These are phyloP conservation scores for Burhinus oedicnemus DNA, from an alignment of 2,113 vertebrate species.

Conservation along the genomic window DNA sequence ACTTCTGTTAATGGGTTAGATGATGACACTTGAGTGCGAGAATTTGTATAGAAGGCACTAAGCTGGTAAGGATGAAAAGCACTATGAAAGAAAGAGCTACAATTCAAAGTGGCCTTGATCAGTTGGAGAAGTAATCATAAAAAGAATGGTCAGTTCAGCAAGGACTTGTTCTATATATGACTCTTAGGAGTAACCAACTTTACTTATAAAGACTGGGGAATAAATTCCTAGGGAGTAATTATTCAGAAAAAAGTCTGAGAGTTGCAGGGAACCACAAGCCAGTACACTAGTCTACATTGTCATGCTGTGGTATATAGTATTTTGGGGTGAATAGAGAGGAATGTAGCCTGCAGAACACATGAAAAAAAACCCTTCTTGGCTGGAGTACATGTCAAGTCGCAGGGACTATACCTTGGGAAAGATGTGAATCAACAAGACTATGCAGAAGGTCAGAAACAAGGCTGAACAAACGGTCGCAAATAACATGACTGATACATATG, in stretches of 20 bases:
- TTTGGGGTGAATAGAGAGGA: background rate
- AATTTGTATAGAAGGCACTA: background rate
- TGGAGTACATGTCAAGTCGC: background rate
- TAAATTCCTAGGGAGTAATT: background rate
- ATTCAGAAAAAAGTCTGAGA: background rate
- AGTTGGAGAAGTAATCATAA: background rate
- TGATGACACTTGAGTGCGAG: background rate
- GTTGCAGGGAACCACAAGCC: background rate
- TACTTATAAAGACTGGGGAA: background rate
- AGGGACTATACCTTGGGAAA: background rate
- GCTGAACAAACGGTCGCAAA: background rate
- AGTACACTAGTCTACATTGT: background rate
- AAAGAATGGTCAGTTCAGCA: background rate
- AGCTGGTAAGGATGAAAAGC: background rate
- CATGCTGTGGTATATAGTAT: background rate
- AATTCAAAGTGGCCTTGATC: background rate
- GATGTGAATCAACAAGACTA: background rate
- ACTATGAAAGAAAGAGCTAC: background rate
- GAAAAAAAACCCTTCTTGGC: background rate
- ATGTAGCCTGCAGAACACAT: background rate
- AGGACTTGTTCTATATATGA: background rate
- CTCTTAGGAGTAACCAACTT: background rate
- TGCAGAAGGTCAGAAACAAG: background rate
- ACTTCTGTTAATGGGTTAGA: background rate
- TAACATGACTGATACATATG: background rate